Evolutionary conservation across 2,113 vertebrate genomes (phyloP).

Genomic region (Salvelinus sp.): DNA sequence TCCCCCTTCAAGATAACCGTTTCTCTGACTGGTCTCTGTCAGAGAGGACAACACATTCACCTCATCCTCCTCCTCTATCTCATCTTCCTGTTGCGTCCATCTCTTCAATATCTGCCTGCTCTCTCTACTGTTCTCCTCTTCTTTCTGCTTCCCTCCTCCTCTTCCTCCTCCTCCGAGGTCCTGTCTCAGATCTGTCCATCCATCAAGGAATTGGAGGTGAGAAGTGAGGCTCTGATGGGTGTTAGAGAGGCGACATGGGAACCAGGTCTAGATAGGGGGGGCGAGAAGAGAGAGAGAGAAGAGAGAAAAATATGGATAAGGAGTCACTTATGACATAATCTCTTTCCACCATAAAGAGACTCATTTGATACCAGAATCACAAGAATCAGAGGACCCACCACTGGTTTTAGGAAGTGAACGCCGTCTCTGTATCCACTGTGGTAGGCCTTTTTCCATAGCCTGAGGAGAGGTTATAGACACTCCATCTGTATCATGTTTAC

Average conservation of each 20-base stretch:
- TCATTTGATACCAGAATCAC: background rate
- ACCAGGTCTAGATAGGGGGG: background rate
- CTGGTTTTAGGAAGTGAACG: conserved; percentile 54
- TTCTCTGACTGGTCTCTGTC: background rate
- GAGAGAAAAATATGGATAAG: too few species aligned
- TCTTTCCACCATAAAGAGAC: too few species aligned
- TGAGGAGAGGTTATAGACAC: conserved; percentile 23
- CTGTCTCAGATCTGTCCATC: background rate
- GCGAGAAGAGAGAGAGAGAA: too few species aligned
- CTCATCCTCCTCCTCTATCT: background rate
- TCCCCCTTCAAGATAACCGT: background rate
- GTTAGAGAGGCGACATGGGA: background rate
- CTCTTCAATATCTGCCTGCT: background rate
- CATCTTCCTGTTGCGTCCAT: background rate
- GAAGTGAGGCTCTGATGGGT: background rate
- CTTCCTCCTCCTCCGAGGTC: background rate
- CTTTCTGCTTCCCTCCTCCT: background rate
- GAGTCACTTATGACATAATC: background rate
- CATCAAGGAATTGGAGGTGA: background rate
- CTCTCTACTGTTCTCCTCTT: background rate
- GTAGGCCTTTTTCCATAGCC: conserved; percentile 64
- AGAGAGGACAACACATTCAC: background rate
- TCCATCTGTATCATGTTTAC: background rate
- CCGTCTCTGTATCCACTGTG: conserved; percentile 69
- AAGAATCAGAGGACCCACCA: conserved; percentile 41